Evolutionary conservation across 2,797 vertebrate species (phyloP), one percentile per base, ranked within the genome.

Genomic region (Cyprinodon diabolis): DNA sequence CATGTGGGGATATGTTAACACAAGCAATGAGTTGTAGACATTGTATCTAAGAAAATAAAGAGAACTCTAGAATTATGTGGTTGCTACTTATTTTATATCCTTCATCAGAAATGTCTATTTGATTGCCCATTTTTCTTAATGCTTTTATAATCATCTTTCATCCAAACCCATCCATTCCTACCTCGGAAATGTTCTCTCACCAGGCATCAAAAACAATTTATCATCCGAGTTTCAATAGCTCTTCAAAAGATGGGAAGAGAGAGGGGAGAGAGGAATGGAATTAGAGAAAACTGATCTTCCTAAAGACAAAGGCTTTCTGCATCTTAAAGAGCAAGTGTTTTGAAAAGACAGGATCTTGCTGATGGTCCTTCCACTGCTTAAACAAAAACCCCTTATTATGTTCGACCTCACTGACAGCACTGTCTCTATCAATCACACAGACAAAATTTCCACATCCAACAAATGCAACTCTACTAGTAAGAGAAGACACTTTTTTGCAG

Each of bases 301-400:
- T 72, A 69, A 81, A 87, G 84, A 89, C 85, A 80, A 84, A 88
- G 74, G 67, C 81, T 74, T 68, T 81, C 83, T 90, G 92, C 85
- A 92, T 91, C 79, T 89, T 88, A 90, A 93, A 82, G 73, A 91
- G 86, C 1, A 7, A 75, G 69, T 72, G 57, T 86, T 92, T 72
- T 21, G 57, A 76, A 75, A 75, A 81, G 80, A 74, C 57, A 8
- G 40, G 57, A 69, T 78, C 47, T 69, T 79, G 79, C 82, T 88
- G 83, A 88, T 80, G 86, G 86, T 68, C 68, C 63, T 65, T 40
- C 14, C 68, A 74, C 77, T 78, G 79, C 70, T 82, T 82, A 76
- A 82, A 72, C 80, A 76, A 74, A 70, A 69, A 79, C 72, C 80
- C 69, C 81, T 90, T 86, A 87, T 84, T 60, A 78, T 70, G 70